Percentiles rank a stretch among this genome's conserved stretches.
These are phyloP conservation scores for Sinocyclocheilus anshuiensis DNA, from an alignment of 2,113 vertebrate genomes.

Conservation along the genomic window DNA sequence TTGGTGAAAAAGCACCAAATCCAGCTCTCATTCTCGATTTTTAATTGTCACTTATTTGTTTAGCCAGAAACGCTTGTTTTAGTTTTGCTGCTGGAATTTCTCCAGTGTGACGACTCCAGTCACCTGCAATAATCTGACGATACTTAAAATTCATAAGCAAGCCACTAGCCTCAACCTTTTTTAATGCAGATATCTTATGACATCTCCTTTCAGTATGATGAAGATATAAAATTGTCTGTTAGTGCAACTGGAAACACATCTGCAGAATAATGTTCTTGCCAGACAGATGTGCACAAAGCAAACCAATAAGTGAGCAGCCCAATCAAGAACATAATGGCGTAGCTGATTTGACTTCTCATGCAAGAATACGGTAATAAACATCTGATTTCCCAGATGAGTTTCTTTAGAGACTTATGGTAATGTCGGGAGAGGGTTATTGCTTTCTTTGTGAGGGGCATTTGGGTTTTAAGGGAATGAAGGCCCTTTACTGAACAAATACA, in stretches of 20 bases:
- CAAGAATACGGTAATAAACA: constrained; percentile 34
- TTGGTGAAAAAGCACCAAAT: not conserved
- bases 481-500: constrained; percentile 66
- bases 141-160: not conserved
- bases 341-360: constrained; percentile 28
- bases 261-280: constrained; percentile 18
- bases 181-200: constrained; percentile 3
- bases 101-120: not conserved
- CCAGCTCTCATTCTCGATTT: not conserved
- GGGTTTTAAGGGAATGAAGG: constrained; percentile 67
- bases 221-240: constrained; percentile 23
- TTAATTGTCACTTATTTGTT: not conserved
- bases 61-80: not conserved
- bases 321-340: not conserved
- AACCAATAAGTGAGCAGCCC: constrained; percentile 3
- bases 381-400: constrained; percentile 23
- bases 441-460: constrained; percentile 60
- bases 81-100: not conserved
- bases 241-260: constrained; percentile 13
- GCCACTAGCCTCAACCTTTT: not conserved
- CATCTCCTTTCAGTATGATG: not conserved
- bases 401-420: constrained; percentile 39
- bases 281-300: constrained; percentile 16
- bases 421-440: constrained; percentile 39
- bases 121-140: not conserved